These are phyloP conservation scores for Muscicapa comitata DNA, from an alignment of 2,797 vertebrate genomes.

Conservation along the genomic window DNA sequence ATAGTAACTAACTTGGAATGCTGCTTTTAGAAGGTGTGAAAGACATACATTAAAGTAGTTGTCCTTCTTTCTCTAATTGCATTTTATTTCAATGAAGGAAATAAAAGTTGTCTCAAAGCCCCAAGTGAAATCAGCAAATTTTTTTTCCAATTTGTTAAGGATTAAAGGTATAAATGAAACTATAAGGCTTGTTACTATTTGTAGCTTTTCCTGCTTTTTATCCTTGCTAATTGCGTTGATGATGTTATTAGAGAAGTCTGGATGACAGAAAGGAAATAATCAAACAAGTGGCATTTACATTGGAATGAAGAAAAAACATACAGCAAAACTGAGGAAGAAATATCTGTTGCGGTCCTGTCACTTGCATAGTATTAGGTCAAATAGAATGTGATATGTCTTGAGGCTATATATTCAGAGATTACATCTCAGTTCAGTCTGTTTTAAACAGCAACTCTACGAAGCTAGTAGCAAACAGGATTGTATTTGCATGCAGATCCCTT, in stretches of 20 bases:
- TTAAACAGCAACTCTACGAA: constrained; percentile 26
- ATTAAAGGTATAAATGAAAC: neutral
- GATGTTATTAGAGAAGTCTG: neutral
- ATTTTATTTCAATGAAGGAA: neutral
- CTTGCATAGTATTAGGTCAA: constrained; percentile 17
- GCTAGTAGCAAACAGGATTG: constrained; percentile 25
- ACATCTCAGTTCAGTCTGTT: constrained; percentile 29
- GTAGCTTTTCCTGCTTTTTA: constrained; percentile 2
- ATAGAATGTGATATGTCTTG: constrained; percentile 40
- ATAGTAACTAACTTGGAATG: neutral
- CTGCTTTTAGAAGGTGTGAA: neutral
- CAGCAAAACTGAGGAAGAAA: neutral
- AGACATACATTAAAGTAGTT: neutral
- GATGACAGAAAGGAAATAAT: neutral
- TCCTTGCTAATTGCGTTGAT: neutral
- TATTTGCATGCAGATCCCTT: constrained; percentile 9
- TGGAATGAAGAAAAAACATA: neutral
- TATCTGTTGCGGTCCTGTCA: neutral
- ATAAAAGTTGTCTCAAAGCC: neutral
- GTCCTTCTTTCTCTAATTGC: neutral
- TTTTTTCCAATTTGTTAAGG: neutral
- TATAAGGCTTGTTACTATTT: neutral
- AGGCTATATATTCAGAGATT: constrained; percentile 35
- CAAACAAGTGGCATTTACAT: neutral
- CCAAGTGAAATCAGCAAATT: neutral